phyloP scores from a whole-genome alignment of 2,113 vertebrate genomes.

The Trochalopteron elliotii region DNA sequence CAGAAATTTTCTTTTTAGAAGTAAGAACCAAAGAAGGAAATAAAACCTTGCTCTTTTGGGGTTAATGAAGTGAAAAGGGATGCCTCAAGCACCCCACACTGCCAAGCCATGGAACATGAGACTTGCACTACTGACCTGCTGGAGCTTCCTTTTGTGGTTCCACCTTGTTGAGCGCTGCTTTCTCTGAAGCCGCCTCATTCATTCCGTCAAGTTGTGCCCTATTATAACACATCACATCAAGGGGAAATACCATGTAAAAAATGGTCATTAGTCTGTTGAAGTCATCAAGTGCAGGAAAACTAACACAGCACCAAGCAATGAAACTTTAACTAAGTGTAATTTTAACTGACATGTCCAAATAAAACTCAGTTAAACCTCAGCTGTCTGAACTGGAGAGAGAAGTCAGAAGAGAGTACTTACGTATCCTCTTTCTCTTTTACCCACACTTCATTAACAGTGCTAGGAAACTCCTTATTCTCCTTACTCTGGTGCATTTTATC shows the following conservation, averaged over 20 bases:
- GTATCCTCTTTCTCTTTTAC: conserved; percentile 66
- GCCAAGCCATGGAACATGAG: background rate
- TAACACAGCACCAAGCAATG: background rate
- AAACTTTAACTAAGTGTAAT: background rate
- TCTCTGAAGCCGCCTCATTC: conserved; percentile 23
- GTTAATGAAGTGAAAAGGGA: background rate
- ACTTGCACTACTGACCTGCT: conserved; percentile 70
- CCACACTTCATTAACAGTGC: conserved; percentile 80
- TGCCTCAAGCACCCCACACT: background rate
- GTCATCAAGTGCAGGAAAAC: background rate
- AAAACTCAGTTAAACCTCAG: background rate
- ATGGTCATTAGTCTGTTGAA: background rate
- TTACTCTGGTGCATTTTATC: conserved; percentile 1
- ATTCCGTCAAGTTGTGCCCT: conserved; percentile 73
- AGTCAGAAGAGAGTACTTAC: conserved; percentile 42
- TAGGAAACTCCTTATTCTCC: conserved; percentile 35
- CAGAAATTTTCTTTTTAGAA: background rate
- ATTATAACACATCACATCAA: background rate
- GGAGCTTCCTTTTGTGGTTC: conserved; percentile 49
- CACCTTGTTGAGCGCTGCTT: background rate
- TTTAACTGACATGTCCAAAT: background rate
- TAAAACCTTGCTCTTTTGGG: background rate
- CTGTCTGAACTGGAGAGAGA: background rate
- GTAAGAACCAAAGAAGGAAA: background rate
- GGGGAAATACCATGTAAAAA: background rate